A percentile compares a stretch with the other conserved stretches of the same genome.
Conservation (phyloP, 2,113 vertebrate genomes). For the Natator depressus region DNA sequence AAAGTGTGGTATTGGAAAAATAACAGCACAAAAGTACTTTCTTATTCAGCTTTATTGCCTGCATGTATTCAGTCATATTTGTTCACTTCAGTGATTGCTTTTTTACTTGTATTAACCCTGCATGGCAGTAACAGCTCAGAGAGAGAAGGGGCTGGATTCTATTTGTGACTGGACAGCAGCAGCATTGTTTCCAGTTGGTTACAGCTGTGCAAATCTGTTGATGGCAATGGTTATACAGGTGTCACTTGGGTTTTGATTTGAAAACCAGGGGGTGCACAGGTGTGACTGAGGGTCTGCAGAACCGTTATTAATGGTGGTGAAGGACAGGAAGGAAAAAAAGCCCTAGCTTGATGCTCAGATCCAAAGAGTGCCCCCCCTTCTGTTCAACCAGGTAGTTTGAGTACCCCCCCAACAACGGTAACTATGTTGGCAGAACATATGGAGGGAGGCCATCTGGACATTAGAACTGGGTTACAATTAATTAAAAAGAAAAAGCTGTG, state of each 20-base stretch:
- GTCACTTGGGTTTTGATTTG: background rate
- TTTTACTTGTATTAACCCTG: background rate
- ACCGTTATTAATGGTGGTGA: background rate
- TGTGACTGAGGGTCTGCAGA: background rate
- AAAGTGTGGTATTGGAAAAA: background rate
- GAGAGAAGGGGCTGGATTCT: rapidly evolving
- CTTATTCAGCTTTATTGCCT: background rate
- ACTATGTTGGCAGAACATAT: background rate
- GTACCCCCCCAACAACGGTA: rapidly evolving
- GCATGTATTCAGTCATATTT: background rate
- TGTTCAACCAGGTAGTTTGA: background rate
- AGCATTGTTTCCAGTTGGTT: background rate
- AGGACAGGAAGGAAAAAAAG: background rate
- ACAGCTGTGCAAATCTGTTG: background rate
- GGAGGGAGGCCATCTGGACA: background rate
- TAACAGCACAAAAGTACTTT: background rate
- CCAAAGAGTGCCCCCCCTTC: background rate
- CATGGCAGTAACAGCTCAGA: background rate
- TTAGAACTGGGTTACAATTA: background rate
- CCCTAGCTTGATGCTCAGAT: background rate
- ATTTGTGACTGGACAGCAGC: background rate
- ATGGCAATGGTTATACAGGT: background rate
- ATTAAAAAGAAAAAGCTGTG: background rate
- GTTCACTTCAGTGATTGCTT: background rate
- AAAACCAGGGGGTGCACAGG: background rate